Conservation (phyloP, 2,113 vertebrate genomes). For the Alligator sinensis region DNA sequence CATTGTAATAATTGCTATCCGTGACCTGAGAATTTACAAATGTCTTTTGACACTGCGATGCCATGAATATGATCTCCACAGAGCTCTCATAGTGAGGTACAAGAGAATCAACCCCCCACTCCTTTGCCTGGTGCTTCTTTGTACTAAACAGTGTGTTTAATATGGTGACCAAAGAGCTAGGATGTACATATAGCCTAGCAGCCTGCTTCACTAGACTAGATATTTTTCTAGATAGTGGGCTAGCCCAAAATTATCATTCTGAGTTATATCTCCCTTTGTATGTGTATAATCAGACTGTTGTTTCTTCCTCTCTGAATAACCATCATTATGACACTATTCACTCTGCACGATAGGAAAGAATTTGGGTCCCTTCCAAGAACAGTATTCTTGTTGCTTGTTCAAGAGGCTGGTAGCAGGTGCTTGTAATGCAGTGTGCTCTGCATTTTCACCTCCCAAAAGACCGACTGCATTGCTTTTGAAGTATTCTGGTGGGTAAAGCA, state of each 20-base stretch:
- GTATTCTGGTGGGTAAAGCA: neutral
- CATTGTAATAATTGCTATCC: neutral
- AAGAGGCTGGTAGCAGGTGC: neutral
- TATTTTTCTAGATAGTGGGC: neutral
- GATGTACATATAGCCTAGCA: neutral
- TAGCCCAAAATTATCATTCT: neutral
- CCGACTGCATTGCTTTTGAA: neutral
- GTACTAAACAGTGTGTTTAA: neutral
- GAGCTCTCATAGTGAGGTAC: neutral
- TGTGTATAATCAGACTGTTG: neutral
- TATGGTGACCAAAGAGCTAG: neutral
- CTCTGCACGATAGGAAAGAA: neutral
- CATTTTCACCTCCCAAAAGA: neutral
- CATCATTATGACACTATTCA: neutral
- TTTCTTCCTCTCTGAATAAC: slow-evolving; percentile 3
- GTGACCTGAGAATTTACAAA: neutral
- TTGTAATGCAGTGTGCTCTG: neutral
- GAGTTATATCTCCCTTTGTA: neutral
- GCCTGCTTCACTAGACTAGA: neutral
- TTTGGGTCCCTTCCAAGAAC: neutral
- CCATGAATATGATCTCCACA: neutral
- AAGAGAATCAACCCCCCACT: neutral
- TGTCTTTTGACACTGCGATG: neutral
- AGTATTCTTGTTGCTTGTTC: neutral
- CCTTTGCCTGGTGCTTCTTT: neutral